Evolutionary conservation across 2,113 vertebrate species (phyloP).

Genomic region (Chrysemys picta): DNA sequence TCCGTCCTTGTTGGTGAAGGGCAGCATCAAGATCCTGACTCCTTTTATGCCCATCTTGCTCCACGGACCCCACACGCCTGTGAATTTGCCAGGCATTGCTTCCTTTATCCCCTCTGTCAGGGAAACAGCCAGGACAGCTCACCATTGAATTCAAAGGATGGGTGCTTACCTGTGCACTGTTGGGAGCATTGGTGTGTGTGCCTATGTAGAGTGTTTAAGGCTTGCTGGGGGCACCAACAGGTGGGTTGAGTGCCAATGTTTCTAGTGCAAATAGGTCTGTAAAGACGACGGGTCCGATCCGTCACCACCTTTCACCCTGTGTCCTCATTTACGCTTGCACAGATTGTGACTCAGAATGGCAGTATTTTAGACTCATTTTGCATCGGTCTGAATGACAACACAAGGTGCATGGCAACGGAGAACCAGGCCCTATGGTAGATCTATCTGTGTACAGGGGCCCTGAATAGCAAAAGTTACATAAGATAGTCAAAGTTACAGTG

Average conservation of each 20-base stretch:
- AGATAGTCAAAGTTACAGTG: not conserved
- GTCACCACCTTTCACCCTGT: not conserved
- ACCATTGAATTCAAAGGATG: not conserved
- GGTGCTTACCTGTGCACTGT: not conserved
- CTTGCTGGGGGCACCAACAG: not conserved
- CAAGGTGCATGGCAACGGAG: not conserved
- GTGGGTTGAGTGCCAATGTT: not conserved
- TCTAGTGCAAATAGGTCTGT: not conserved
- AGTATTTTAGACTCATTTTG: not conserved
- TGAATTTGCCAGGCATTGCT: not conserved
- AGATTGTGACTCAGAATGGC: not conserved
- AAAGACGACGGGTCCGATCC: not conserved
- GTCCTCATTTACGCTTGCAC: not conserved
- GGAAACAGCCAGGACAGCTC: not conserved
- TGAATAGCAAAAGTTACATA: not conserved
- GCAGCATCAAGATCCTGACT: not conserved
- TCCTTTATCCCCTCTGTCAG: not conserved
- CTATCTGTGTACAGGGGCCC: not conserved
- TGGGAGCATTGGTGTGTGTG: not conserved
- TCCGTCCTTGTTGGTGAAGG: not conserved
- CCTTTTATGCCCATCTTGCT: not conserved
- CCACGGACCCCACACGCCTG: accelerated
- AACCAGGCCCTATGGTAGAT: not conserved
- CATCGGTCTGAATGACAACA: not conserved
- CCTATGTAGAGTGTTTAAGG: not conserved